Percentiles rank a stretch among this genome's conserved stretches.
phyloP scores from a whole-genome alignment of 2,888 invertebrate genomes.

The Pardosa pseudoannulata region DNA sequence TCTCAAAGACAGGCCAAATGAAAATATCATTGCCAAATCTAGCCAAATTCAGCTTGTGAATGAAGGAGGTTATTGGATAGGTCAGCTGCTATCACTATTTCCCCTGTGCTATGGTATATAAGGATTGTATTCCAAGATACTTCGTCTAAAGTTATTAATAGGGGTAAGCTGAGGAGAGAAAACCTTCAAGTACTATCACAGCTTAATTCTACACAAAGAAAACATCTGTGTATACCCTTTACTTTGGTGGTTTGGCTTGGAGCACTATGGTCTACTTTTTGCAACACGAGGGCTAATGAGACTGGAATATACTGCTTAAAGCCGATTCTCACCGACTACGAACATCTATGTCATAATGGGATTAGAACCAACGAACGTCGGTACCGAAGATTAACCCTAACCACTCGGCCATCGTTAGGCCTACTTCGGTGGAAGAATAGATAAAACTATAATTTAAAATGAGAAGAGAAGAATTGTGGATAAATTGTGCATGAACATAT shows the following conservation, averaged over 20 bases:
- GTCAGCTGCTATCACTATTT: constrained; percentile 14
- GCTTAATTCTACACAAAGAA: constrained; percentile 12
- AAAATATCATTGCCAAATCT: constrained; percentile 11
- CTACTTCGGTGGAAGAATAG: constrained; percentile 15
- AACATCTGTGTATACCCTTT: not conserved
- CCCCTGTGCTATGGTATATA: constrained; percentile 8
- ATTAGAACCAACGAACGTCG: too few species aligned
- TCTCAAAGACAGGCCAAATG: constrained; percentile 23
- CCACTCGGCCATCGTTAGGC: too few species aligned
- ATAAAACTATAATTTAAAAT: constrained; percentile 11
- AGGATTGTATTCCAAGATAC: not conserved
- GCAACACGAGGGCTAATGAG: too few species aligned
- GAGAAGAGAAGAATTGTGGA: not conserved
- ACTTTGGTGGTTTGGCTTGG: too few species aligned
- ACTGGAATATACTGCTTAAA: too few species aligned
- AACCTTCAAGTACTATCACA: not conserved
- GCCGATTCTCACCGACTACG: too few species aligned
- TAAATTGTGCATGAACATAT: not conserved
- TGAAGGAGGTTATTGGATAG: not conserved
- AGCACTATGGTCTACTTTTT: too few species aligned
- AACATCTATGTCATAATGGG: too few species aligned
- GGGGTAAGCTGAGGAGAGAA: constrained; percentile 21
- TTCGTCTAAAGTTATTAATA: constrained; percentile 18
- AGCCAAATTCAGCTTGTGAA: constrained; percentile 18
- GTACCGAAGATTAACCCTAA: too few species aligned